Base-by-base conservation (phyloP, 2,888 invertebrate genomes). In the Tetragonula carbonaria region DNA sequence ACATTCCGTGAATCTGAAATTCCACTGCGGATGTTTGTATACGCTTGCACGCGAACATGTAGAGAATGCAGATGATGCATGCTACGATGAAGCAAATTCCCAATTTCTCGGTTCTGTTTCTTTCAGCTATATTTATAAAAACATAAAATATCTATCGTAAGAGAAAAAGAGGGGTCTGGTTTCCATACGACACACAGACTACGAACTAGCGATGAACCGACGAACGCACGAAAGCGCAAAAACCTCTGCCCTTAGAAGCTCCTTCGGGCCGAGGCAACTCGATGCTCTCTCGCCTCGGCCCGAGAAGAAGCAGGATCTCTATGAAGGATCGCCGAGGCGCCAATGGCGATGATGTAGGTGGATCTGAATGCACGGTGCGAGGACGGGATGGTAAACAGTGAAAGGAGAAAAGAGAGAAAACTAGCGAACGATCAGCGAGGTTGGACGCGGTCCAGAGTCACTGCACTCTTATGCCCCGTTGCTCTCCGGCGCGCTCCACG, bases 281-380 rank as follows among this genome's bases (percentile, higher is more conserved):
- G 88, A 86, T 88, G 82, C 80, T 83, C 78, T 82, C 75, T 79
- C 77, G 79, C 79, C 77, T 65, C 79, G 77, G 77, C 68, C 66
- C 68, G 80, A 45, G 45, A 59, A 59, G 57, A n/a, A 73, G 79
- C 86, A 81, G 86, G 88, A 88, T 88, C 84, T 87, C 63, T 73
- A 79, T 50, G 78, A 72, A 82, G 81, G 82, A 87, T 86, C 80
- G 82, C 63, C 74, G 23, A 87, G 88, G 88, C 87, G 88, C 88
- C 88, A 88, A 88, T 88, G 88, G 86, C 88, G 81, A 88, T 88
- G 86, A 88, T 88, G 86, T 85, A 88, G 88, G 88, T 88, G 87
- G 87, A 87, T 87, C 83, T 86, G 87, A 87, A 82, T 83, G 85
- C 83, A 21, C 51, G 53, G n/a, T 80, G 80, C 81, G 53, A 72